Conservation (phyloP, 2,113 vertebrate species). For the Mustelus asterias region DNA sequence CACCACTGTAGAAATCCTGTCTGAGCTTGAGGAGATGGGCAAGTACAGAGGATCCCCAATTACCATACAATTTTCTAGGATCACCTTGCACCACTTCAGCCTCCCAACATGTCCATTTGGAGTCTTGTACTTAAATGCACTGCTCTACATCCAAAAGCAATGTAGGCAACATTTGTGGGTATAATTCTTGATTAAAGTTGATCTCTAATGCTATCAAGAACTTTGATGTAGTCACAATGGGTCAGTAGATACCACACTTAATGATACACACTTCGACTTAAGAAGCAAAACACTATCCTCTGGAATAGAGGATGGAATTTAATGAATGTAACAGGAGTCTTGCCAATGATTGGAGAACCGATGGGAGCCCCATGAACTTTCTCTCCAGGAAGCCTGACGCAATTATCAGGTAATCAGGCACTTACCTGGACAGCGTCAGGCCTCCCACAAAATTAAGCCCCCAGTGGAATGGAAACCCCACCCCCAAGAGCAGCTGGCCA, state of each 20-base stretch:
- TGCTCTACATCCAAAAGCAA: background rate
- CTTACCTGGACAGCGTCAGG: background rate
- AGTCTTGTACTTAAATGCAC: background rate
- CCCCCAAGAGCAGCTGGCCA: too few relatives aligned
- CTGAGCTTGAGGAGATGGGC: background rate
- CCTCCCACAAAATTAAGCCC: background rate
- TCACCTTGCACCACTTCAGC: background rate
- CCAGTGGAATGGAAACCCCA: background rate
- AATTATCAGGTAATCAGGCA: background rate
- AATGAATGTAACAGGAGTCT: background rate
- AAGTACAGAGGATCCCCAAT: background rate
- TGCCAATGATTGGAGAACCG: background rate
- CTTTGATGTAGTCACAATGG: background rate
- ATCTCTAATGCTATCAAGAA: background rate
- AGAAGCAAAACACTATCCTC: background rate
- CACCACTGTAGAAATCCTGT: background rate
- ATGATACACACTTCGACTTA: background rate
- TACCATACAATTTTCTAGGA: background rate
- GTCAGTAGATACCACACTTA: background rate
- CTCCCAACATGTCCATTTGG: background rate
- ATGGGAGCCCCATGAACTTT: background rate
- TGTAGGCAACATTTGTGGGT: background rate
- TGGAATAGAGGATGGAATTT: background rate
- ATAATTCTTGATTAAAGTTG: background rate
- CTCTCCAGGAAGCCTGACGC: background rate